phyloP scores from a whole-genome alignment of 2,113 vertebrate species.

The Tenrec ecaudatus region DNA sequence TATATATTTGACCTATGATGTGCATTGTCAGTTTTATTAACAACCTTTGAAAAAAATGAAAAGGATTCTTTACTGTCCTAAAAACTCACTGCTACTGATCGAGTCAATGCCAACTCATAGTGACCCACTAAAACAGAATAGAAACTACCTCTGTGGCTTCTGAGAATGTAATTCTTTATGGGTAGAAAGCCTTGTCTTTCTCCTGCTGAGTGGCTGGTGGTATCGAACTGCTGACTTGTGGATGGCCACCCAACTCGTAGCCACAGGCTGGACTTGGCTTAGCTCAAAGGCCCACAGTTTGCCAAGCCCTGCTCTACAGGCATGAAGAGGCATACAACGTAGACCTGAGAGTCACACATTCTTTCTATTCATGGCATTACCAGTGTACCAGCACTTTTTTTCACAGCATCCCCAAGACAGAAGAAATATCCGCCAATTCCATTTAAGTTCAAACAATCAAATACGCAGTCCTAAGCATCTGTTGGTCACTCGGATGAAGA shows the following conservation, averaged over 20 bases:
- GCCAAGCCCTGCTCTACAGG: background rate
- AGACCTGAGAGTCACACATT: background rate
- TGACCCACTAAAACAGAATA: no score
- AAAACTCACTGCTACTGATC: no score
- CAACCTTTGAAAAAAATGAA: background rate
- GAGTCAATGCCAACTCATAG: no score
- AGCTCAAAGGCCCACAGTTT: background rate
- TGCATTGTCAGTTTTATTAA: background rate
- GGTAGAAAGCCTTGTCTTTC: no score
- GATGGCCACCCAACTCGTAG: no score
- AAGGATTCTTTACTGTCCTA: background rate
- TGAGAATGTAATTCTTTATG: no score
- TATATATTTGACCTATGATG: background rate
- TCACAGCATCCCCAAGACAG: background rate
- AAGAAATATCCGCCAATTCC: background rate
- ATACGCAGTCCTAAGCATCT: background rate
- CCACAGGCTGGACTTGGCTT: background rate
- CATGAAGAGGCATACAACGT: background rate
- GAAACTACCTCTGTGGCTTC: no score
- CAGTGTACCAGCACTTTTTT: background rate
- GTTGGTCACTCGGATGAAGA: no score
- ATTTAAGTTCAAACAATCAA: background rate
- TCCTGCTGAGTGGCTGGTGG: no score
- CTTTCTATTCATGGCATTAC: background rate
- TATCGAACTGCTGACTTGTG: no score